Evolutionary conservation across 1,140 invertebrate genomes (phyloP).

Genomic region (Colletes gigas): DNA sequence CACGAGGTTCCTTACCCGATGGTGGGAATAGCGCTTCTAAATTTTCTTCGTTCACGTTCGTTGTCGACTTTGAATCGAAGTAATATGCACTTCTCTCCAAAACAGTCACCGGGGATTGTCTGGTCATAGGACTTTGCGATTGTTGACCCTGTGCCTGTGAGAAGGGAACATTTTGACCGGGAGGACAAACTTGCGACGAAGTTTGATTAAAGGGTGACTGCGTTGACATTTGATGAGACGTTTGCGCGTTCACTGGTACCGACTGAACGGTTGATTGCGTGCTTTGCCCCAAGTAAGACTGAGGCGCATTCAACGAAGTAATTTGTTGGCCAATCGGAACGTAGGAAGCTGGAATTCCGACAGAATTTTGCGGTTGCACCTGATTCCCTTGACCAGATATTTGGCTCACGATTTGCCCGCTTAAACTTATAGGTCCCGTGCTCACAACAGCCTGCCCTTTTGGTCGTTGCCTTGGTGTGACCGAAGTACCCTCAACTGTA

Average conservation of each 20-base stretch:
- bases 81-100: constrained; percentile 74
- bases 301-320: constrained; percentile 67
- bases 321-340: constrained; percentile 70
- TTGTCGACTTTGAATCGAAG: constrained; percentile 69
- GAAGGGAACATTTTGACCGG: constrained; percentile 71
- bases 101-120: constrained; percentile 76
- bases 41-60: constrained; percentile 72
- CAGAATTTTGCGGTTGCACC: constrained; percentile 63
- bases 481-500: constrained; percentile 88
- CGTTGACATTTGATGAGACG: constrained; percentile 67
- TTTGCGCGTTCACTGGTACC: constrained; percentile 54
- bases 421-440: constrained; percentile 77
- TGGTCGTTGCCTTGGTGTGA: constrained; percentile 91
- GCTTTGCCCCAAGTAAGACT: constrained; percentile 56
- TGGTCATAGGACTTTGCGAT: constrained; percentile 75
- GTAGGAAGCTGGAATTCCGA: constrained; percentile 69
- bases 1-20: constrained; percentile 72
- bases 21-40: constrained; percentile 80
- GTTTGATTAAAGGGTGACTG: constrained; percentile 67
- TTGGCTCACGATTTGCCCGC: constrained; percentile 78
- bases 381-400: constrained; percentile 78
- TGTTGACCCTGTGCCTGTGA: constrained; percentile 63
- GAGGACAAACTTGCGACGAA: constrained; percentile 73
- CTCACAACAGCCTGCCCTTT: constrained; percentile 84
- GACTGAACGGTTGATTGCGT: constrained; percentile 53